Evolutionary conservation across 2,888 invertebrate species (phyloP).

Genomic region (Idaea straminata): DNA sequence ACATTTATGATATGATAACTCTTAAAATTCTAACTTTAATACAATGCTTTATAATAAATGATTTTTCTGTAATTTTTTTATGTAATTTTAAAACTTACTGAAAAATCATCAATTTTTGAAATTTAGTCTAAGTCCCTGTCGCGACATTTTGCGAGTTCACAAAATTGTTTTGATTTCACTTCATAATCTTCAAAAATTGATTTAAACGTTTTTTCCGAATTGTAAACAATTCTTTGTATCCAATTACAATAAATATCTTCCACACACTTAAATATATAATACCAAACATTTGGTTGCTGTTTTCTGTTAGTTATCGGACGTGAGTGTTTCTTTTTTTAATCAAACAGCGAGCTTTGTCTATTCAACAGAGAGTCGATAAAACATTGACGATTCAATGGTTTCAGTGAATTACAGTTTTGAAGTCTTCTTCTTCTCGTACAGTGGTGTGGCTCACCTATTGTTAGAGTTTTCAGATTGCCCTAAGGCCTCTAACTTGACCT

Average conservation of each 20-base stretch:
- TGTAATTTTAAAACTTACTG: no score
- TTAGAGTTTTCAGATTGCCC: no score
- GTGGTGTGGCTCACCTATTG: no score
- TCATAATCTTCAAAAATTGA: neutral
- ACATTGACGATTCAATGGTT: conserved; percentile 8
- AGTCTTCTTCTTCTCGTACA: no score
- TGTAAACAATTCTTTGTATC: neutral
- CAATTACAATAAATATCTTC: neutral
- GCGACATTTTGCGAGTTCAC: neutral
- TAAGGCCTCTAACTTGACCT: no score
- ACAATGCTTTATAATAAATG: no score
- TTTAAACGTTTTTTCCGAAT: neutral
- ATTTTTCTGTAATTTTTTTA: no score
- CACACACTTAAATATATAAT: neutral
- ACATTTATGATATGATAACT: no score
- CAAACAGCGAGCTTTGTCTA: conserved; percentile 70
- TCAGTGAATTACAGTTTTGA: neutral
- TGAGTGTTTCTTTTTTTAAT: conserved; percentile 39
- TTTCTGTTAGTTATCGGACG: neutral
- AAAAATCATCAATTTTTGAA: no score
- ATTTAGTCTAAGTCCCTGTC: no score
- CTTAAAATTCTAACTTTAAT: no score
- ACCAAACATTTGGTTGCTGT: neutral
- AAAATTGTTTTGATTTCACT: neutral
- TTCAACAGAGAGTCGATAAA: conserved; percentile 54